These are phyloP conservation scores for Syrista parreyssii DNA, from an alignment of 2,888 invertebrate species.

Conservation along the genomic window DNA sequence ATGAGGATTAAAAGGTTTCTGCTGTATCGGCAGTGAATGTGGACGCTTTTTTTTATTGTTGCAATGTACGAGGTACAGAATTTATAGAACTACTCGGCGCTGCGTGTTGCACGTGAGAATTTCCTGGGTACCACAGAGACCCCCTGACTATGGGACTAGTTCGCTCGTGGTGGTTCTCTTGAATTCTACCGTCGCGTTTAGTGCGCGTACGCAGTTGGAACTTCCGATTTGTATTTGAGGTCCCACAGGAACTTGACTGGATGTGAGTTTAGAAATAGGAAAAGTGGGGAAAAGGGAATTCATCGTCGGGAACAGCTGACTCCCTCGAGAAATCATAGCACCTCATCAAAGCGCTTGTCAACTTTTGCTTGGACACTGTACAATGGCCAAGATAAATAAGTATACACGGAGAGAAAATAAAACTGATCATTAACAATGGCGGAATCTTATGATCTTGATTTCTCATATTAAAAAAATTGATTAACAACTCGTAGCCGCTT, in stretches of 20 bases:
- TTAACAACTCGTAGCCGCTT: background rate
- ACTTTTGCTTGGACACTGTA: constrained; percentile 34
- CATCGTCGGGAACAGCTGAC: constrained; percentile 18
- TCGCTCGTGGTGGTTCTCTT: background rate
- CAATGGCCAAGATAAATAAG: constrained; percentile 30
- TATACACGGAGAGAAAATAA: background rate
- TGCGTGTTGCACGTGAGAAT: background rate
- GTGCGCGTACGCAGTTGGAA: constrained; percentile 22
- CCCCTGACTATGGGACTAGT: background rate
- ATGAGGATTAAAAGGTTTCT: background rate
- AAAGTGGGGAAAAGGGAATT: constrained; percentile 20
- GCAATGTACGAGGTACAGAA: background rate
- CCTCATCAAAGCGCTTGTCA: constrained; percentile 37
- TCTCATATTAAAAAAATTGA: background rate
- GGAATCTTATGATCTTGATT: background rate
- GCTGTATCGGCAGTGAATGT: background rate
- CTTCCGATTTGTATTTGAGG: constrained; percentile 34
- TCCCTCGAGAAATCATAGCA: constrained; percentile 45
- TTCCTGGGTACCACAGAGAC: background rate
- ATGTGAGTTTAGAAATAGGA: constrained; percentile 8
- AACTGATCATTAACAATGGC: background rate
- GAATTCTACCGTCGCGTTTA: background rate
- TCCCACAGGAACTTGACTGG: background rate
- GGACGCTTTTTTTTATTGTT: background rate
- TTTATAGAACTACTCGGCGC: background rate